Conservation (phyloP, 2,888 invertebrate species). For the Pimpla rufipes region DNA sequence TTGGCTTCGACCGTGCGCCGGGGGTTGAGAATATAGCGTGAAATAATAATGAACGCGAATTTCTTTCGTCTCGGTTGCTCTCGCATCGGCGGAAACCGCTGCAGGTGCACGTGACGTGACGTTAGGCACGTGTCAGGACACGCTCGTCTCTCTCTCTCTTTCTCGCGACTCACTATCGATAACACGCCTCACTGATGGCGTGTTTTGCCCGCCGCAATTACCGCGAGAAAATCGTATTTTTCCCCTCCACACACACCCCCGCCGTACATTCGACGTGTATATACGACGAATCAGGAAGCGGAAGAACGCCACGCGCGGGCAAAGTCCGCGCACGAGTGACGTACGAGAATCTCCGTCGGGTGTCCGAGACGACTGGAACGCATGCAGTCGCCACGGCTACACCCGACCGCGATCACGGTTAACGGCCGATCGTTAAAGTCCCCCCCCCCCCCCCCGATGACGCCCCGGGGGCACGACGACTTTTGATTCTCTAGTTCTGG, state of each 20-base stretch:
- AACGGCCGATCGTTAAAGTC: constrained; percentile 34
- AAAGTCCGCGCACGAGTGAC: not conserved
- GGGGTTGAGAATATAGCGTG: constrained; percentile 28
- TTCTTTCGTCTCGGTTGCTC: constrained; percentile 8
- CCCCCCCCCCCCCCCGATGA: not conserved
- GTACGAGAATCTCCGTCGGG: not conserved
- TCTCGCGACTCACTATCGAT: not conserved
- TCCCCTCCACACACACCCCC: no score
- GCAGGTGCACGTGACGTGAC: constrained; percentile 65
- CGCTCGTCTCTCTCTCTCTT: not conserved
- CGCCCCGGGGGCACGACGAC: constrained; percentile 57
- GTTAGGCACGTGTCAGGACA: constrained; percentile 46
- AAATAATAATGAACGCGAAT: constrained; percentile 57
- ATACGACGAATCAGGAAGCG: not conserved
- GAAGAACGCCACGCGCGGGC: not conserved
- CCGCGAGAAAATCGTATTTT: not conserved
- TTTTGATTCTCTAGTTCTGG: constrained; percentile 67
- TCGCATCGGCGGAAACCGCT: constrained; percentile 44
- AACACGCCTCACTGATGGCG: constrained; percentile 1
- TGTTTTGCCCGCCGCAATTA: not conserved
- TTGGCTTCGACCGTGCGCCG: constrained; percentile 49
- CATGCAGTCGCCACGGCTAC: not conserved
- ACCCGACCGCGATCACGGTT: not conserved
- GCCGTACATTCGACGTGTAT: not conserved
- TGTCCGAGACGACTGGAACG: not conserved